These are phyloP conservation scores for Drosophila kikkawai DNA, from an alignment of 1,140 invertebrate genomes.

Conservation along the genomic window DNA sequence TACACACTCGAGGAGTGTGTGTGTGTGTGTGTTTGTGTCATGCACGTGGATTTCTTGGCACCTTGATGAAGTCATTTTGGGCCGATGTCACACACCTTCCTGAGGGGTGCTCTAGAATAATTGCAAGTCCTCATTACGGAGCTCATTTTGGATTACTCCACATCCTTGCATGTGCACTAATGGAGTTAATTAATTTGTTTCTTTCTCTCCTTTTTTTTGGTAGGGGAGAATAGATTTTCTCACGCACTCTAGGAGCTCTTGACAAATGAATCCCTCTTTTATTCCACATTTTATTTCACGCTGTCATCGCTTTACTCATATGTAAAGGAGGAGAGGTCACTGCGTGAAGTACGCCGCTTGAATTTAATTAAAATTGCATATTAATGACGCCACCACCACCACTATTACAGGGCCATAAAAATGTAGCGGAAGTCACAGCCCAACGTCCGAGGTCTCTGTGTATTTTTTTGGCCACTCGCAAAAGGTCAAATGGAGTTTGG, in stretches of 20 bases:
- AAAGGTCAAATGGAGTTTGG: constrained; percentile 63
- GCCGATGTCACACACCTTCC: constrained; percentile 52
- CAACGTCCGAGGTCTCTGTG: constrained; percentile 43
- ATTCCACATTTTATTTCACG: constrained; percentile 70
- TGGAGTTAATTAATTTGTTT: constrained; percentile 47
- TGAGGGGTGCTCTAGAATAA: constrained; percentile 19
- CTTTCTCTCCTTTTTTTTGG: background rate
- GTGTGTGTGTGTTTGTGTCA: constrained; percentile 1
- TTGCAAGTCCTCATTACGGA: constrained; percentile 27
- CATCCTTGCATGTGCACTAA: constrained; percentile 45
- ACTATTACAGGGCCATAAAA: constrained; percentile 45
- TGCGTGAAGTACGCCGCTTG: constrained; percentile 40
- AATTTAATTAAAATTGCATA: constrained; percentile 82
- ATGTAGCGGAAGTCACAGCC: constrained; percentile 46
- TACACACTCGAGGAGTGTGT: constrained; percentile 25
- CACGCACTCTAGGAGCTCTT: constrained; percentile 48
- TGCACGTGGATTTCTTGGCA: constrained; percentile 25
- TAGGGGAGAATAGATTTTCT: constrained; percentile 22
- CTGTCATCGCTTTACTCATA: constrained; percentile 62
- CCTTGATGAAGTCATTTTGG: constrained; percentile 55
- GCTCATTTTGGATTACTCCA: constrained; percentile 49
- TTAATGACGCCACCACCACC: constrained; percentile 70
- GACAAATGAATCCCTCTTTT: constrained; percentile 64
- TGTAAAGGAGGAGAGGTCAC: constrained; percentile 10
- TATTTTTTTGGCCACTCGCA: constrained; percentile 22